Evolutionary conservation across 2,888 invertebrate genomes (phyloP), one percentile per base, ranked within the genome.

Genomic region (Glaucopsyche alexis): DNA sequence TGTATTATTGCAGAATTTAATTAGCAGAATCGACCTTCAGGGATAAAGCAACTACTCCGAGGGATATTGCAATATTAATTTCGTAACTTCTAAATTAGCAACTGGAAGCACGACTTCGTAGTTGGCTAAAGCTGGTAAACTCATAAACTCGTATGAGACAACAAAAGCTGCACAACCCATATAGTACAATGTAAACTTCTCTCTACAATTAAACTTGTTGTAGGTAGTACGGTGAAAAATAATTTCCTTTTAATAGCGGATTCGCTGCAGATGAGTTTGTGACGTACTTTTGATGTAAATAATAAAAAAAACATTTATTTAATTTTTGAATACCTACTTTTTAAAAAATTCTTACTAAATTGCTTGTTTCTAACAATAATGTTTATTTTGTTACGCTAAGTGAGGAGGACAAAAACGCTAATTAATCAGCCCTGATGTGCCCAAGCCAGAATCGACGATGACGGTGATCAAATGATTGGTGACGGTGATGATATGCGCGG

Each of bases 11-110:
- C 29, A 29, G 29, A 4, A 29, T 29, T 29, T 3, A 29, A 3
- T 29, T 29, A 29, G 29, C 29, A 29, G 29, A 29, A 29, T 29
- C 29, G 29, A 29, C 29, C 29, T 6, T 9, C 11, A 19, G 19
- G 29, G 19, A 55, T 7, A 13, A 60, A 13, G 47, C 60, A 60
- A 47, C 47, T 14, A 38, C 60, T 38, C 19, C 55, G 0, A 19
- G 60, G 29, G 38, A 60, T 60, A 60, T 60, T 60, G 60, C 60
- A 60, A 60, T 60, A 60, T 60, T 29, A 60, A 60, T 60, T 60
- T 60, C 29, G 60, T 38, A 60, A 60, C 60, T 60, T 60, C 60
- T 42, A 66, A 66, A 66, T 66, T 66, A 66, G 40, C 66, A 66
- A 66, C 66, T 9, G 7, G 40, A 42, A 66, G 66, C 42, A 66